Conservation (phyloP, 1,140 invertebrate species). For the Ips typographus region DNA sequence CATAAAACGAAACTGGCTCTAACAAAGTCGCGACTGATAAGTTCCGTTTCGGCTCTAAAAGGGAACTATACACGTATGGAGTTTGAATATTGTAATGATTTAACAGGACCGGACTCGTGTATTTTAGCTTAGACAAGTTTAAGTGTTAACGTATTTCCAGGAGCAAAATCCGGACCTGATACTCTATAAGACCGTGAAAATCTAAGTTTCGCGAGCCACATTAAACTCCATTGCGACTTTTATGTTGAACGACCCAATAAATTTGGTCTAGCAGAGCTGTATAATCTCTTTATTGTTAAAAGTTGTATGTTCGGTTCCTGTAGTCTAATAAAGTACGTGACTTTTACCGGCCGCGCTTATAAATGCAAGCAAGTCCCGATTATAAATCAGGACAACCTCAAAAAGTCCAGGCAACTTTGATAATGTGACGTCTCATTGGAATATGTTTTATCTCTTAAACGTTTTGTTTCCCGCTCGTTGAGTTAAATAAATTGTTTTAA, state of each 20-base stretch:
- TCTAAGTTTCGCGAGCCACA: constrained; percentile 15
- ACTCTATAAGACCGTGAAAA: background rate
- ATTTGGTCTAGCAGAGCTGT: constrained; percentile 25
- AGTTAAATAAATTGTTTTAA: constrained; percentile 6
- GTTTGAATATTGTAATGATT: constrained; percentile 2
- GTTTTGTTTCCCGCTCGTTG: constrained; percentile 1
- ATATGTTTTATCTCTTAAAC: background rate
- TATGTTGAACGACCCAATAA: constrained; percentile 30
- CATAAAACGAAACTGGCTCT: constrained; percentile 17
- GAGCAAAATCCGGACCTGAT: too few relatives aligned
- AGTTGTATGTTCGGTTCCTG: constrained; percentile 36
- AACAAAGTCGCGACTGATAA: constrained; percentile 12
- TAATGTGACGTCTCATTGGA: constrained; percentile 8
- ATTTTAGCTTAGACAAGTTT: too few relatives aligned
- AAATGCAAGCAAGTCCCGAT: constrained; percentile 25
- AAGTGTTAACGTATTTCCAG: too few relatives aligned
- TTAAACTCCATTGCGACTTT: constrained; percentile 29
- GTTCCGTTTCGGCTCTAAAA: constrained; percentile 4
- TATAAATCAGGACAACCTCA: constrained; percentile 24
- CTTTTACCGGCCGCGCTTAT: constrained; percentile 24
- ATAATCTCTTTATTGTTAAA: constrained; percentile 39
- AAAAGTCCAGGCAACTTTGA: constrained; percentile 21
- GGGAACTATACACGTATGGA: constrained; percentile 8
- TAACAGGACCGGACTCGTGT: constrained; percentile 5
- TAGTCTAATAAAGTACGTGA: constrained; percentile 37